Evolutionary conservation across 2,797 vertebrate species (phyloP), one percentile per base, ranked within the genome.

Genomic region (Heteromormyrus szaboi): DNA sequence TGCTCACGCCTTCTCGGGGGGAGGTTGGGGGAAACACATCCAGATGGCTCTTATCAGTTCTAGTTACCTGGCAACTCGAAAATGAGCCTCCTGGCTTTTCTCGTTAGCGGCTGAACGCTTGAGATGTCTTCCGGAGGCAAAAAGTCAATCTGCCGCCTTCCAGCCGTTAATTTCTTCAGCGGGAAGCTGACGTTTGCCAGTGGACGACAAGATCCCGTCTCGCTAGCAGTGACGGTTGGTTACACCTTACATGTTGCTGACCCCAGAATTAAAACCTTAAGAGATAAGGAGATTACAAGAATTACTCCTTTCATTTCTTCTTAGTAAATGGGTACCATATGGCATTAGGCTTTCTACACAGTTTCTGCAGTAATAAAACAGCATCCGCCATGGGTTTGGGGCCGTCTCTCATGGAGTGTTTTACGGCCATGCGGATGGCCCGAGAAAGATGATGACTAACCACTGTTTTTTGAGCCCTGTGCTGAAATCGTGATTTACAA

Each of bases 381-480:
- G 46, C 46, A 85, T 25, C 19, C 9, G 12, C 81, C 25, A 48
- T 6, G 44, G 48, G n/a, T 85, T 50, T 85, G n/a, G 83, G 83
- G 25, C 22, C 12, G 17, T 44, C 19, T 48, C 46, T 48, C 44
- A 44, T 81, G 48, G 46, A 14, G 14, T 87, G 44, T 56, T 89
- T 90, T 90, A 41, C 22, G 9, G 91, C 91, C 90, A 50, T 6
- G 88, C 89, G 48, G 92, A 91, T 92, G 92, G 91, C 90, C 93
- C 92, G 5, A 12, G 2, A 79, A 85, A 92, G 89, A 92, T 94
- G 94, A 92, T 93, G 94, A 94, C 91, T 94, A 94, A 95, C 95
- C 92, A 93, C 91, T 93, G 93, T 95, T 92, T 93, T 91, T 54
- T 91, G 92, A 92, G 93, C 92, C 85, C 37, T 11, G 19, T 44